A percentile compares a stretch with the other conserved stretches of the same genome.
phyloP scores from a whole-genome alignment of 2,113 vertebrate genomes.

The Eidolon helvum region DNA sequence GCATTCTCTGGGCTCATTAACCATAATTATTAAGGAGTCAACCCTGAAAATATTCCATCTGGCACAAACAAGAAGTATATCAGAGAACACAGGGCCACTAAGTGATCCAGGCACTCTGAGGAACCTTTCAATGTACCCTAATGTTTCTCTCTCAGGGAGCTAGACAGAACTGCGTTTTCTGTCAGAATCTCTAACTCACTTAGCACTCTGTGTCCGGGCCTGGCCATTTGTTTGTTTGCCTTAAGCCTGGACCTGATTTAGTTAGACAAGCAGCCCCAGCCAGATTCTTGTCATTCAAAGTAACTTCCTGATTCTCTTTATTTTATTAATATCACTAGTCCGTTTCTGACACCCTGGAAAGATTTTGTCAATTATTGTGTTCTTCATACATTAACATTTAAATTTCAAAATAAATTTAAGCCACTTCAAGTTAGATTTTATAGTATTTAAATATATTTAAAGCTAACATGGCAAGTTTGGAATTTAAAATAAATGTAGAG shows the following conservation, averaged over 20 bases:
- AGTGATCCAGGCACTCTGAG: background rate
- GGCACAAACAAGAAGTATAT: background rate
- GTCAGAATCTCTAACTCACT: conserved; percentile 57
- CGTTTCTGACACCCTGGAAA: conserved; percentile 22
- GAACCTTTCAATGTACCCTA: background rate
- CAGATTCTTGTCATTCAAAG: conserved; percentile 57
- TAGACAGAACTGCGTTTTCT: conserved; percentile 8
- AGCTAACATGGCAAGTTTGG: background rate
- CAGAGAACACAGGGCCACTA: background rate
- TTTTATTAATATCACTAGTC: conserved; percentile 57
- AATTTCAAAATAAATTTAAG: conserved; percentile 35
- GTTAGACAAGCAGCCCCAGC: conserved; percentile 45
- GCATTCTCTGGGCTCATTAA: background rate
- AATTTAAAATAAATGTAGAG: background rate
- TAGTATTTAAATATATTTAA: conserved; percentile 37
- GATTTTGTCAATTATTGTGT: conserved; percentile 17
- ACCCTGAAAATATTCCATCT: background rate
- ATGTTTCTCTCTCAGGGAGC: background rate
- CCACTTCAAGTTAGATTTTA: background rate
- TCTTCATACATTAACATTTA: conserved; percentile 8
- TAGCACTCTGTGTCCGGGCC: conserved; percentile 58
- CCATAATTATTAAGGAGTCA: background rate
- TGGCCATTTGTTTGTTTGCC: conserved; percentile 63
- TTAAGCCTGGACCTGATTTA: conserved; percentile 61
- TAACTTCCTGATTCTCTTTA: conserved; percentile 35